phyloP scores from a whole-genome alignment of 2,797 vertebrate genomes.

The Xenopus petersii region DNA sequence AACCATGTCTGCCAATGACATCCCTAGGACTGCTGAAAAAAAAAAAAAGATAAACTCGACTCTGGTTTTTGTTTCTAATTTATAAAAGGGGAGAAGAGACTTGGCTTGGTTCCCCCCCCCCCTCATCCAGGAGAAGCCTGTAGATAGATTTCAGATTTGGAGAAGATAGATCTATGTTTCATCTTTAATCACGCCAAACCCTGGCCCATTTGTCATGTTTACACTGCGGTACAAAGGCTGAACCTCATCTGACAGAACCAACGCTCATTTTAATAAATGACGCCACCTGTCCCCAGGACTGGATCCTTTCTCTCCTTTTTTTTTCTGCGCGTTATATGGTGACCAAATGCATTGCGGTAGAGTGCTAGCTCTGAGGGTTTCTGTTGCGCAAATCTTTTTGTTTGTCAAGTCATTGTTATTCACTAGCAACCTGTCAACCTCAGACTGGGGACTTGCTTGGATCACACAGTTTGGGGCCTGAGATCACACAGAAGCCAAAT shows the following conservation, averaged over 20 bases:
- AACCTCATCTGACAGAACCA: conserved; percentile 83
- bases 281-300: conserved; percentile 70
- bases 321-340: conserved; percentile 2
- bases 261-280: conserved; percentile 82
- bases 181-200: conserved; percentile 93
- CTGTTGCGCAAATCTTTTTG: too few species aligned
- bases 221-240: conserved; percentile 89
- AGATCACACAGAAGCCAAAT: too few species aligned
- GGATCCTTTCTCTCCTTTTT: conserved; percentile 65
- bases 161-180: conserved; percentile 92
- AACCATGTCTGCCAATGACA: conserved; percentile 53
- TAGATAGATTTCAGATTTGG: conserved; percentile 76
- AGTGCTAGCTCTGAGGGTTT: too few species aligned
- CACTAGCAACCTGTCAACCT: too few species aligned
- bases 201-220: conserved; percentile 93
- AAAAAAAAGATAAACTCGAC: not conserved
- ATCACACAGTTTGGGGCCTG: too few species aligned
- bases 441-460: too few species aligned
- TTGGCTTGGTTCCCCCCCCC: conserved; percentile 45
- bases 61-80: conserved; percentile 58
- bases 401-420: too few species aligned
- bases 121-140: conserved; percentile 63
- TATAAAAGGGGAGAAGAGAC: conserved; percentile 56
- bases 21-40: too few species aligned
- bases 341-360: too few species aligned